These are phyloP conservation scores for Malurus cyaneus DNA, from an alignment of 2,113 vertebrate genomes.

Conservation along the genomic window DNA sequence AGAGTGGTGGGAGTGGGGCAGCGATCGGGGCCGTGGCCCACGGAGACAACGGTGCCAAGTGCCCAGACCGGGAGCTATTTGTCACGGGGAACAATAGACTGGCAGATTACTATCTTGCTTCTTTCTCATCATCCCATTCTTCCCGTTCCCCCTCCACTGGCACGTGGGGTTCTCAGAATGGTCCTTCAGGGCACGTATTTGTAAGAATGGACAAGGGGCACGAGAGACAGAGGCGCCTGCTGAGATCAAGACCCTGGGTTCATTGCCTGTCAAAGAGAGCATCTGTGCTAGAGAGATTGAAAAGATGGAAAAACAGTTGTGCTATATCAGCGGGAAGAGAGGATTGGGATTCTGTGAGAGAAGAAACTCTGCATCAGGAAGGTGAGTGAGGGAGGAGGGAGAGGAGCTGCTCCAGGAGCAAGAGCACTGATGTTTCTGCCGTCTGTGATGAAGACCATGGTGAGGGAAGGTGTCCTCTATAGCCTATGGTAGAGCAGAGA, in stretches of 20 bases:
- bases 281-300: too few relatives aligned
- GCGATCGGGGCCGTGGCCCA: too few relatives aligned
- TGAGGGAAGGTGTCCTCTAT: background rate
- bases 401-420: background rate
- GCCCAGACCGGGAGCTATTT: too few relatives aligned
- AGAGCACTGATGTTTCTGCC: background rate
- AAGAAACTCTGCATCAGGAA: background rate
- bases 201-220: background rate
- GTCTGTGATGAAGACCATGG: background rate
- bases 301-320: background rate
- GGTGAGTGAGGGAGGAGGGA: background rate
- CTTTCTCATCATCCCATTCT: too few relatives aligned
- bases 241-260: background rate
- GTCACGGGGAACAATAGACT: too few relatives aligned
- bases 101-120: too few relatives aligned
- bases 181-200: background rate
- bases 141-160: too few relatives aligned
- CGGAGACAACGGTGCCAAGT: too few relatives aligned
- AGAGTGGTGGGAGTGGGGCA: too few relatives aligned
- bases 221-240: background rate
- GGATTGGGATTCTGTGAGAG: background rate
- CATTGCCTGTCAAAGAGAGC: background rate
- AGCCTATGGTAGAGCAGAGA: background rate
- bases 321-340: background rate
- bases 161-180: background rate